Evolutionary conservation across 23 tunicate genomes (phyloP).

Genomic region (Clavelina lepadiformis): DNA sequence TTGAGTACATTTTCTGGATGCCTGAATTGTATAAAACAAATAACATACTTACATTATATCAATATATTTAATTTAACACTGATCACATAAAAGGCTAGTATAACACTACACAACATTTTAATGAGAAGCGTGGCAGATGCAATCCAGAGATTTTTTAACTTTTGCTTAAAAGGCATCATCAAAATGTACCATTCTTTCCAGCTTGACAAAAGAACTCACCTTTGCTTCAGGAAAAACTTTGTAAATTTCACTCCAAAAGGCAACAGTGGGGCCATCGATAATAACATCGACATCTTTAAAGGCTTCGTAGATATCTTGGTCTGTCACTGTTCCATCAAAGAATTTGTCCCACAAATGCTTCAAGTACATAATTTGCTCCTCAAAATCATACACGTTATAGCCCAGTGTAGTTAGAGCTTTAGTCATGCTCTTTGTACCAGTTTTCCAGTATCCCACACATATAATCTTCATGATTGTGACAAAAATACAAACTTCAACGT

Average conservation of each 20-base stretch:
- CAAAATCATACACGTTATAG: conserved; percentile 76
- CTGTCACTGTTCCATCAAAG: conserved; percentile 76
- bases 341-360: conserved; percentile 51
- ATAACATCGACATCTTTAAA: conserved; percentile 77
- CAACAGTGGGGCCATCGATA: conserved; percentile 77
- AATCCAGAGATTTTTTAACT: too few relatives aligned
- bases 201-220: too few relatives aligned
- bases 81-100: too few relatives aligned
- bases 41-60: too few relatives aligned
- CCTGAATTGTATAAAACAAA: too few relatives aligned
- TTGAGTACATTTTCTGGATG: too few relatives aligned
- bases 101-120: too few relatives aligned
- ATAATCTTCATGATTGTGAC: conserved; percentile 75
- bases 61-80: too few relatives aligned
- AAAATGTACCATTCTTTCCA: too few relatives aligned
- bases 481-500: too few relatives aligned
- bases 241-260: conserved; percentile 81
- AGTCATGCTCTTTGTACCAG: conserved; percentile 82
- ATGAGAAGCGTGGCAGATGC: too few relatives aligned
- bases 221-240: conserved; percentile 75
- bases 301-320: conserved; percentile 50
- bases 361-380: conserved; percentile 46
- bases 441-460: conserved; percentile 89
- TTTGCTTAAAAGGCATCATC: too few relatives aligned
- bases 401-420: conserved; percentile 48